A percentile compares a stretch with the other conserved stretches of the same genome.
Evolutionary conservation across 2,113 vertebrate species (phyloP).

Genomic region (Dolichallabes microphthalmus): DNA sequence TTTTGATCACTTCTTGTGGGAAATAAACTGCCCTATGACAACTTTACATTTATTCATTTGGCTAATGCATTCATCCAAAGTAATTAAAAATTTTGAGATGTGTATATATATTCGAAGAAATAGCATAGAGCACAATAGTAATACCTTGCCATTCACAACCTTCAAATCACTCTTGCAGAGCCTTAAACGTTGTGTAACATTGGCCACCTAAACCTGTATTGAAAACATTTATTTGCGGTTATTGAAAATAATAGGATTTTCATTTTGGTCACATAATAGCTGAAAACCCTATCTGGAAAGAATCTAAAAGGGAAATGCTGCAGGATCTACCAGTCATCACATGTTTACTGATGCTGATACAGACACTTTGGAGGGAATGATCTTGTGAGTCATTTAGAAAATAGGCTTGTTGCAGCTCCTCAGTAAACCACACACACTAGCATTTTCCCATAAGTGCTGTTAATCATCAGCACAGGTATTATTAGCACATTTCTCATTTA

Average conservation of each 20-base stretch:
- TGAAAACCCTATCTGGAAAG: neutral
- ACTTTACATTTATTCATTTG: neutral
- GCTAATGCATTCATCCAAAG: neutral
- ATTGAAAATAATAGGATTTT: neutral
- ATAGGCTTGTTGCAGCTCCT: neutral
- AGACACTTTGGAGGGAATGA: slow-evolving; percentile 1
- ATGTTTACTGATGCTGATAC: neutral
- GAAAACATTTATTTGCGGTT: neutral
- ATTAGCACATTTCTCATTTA: neutral
- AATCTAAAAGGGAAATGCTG: neutral
- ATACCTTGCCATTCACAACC: neutral
- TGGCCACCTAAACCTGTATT: too few relatives aligned
- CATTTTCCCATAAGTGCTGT: neutral
- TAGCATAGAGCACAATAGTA: neutral
- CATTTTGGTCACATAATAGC: neutral
- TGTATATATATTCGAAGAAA: neutral
- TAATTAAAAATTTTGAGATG: neutral
- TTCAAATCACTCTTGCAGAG: neutral
- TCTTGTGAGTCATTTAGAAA: slow-evolving; percentile 26
- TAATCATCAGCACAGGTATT: neutral
- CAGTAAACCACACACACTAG: neutral
- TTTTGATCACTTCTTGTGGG: neutral
- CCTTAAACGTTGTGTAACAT: neutral
- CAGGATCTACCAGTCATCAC: neutral
- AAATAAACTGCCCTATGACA: neutral